phyloP scores from a whole-genome alignment of 2,888 invertebrate species.

The Psylliodes chrysocephalus region DNA sequence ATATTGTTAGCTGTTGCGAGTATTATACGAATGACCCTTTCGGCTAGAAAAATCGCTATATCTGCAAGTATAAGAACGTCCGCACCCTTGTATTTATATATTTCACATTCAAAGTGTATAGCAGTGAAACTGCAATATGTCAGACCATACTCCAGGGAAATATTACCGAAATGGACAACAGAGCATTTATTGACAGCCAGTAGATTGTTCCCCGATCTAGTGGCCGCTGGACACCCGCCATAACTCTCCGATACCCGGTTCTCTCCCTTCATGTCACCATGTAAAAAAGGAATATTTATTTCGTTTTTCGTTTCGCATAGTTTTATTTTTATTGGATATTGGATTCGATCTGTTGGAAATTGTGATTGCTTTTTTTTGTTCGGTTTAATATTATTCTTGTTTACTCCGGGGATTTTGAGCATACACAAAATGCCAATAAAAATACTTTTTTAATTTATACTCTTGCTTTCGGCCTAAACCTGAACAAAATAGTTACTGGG shows the following conservation, averaged over 20 bases:
- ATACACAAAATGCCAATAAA: constrained; percentile 52
- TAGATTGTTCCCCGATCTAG: constrained; percentile 64
- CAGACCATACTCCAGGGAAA: constrained; percentile 61
- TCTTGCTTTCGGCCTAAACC: constrained; percentile 19
- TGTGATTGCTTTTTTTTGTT: constrained; percentile 54
- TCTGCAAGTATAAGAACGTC: constrained; percentile 17
- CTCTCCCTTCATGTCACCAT: constrained; percentile 50
- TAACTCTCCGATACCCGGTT: constrained; percentile 59
- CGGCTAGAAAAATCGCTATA: constrained; percentile 18
- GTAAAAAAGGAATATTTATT: constrained; percentile 60
- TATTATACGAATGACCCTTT: neutral
- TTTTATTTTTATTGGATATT: constrained; percentile 62
- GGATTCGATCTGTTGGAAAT: constrained; percentile 58
- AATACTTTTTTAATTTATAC: constrained; percentile 54
- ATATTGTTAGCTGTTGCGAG: no score
- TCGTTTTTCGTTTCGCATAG: constrained; percentile 60
- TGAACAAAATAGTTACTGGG: constrained; percentile 18
- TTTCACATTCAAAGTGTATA: constrained; percentile 56
- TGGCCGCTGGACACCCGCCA: constrained; percentile 62
- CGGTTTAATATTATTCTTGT: constrained; percentile 57
- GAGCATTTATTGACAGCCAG: constrained; percentile 64
- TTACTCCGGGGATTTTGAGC: constrained; percentile 54
- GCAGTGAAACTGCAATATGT: constrained; percentile 62
- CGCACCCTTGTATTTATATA: constrained; percentile 44
- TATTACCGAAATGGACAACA: constrained; percentile 61